Percentiles rank a stretch among this genome's conserved stretches.
These are phyloP conservation scores for Caenorhabditis sp. DNA, from an alignment of 2,888 invertebrate species.

Conservation along the genomic window DNA sequence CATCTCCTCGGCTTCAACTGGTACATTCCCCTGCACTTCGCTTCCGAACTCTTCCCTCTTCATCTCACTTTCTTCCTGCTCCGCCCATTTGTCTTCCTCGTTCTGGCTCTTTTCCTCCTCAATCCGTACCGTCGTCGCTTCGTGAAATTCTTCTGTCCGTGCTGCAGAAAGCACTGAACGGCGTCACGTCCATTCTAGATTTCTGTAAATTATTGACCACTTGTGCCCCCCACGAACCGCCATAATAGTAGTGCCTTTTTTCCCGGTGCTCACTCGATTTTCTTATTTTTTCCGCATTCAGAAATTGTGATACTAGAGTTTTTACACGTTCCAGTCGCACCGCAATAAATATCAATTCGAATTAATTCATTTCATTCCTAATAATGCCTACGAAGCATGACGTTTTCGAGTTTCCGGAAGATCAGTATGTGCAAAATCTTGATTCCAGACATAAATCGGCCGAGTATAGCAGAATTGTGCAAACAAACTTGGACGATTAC, in stretches of 20 bases:
- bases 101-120: slow-evolving; percentile 32
- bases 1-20: slow-evolving; percentile 36
- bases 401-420: slow-evolving; percentile 56
- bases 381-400: slow-evolving; percentile 23
- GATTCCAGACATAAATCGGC: not conserved
- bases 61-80: slow-evolving; percentile 52
- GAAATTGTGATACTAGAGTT: slow-evolving; percentile 30
- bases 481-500: slow-evolving; percentile 18
- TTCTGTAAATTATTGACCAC: slow-evolving; percentile 44
- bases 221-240: slow-evolving; percentile 7
- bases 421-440: slow-evolving; percentile 34
- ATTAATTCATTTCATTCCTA: slow-evolving; percentile 1
- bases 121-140: slow-evolving; percentile 55
- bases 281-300: not conserved
- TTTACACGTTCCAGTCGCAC: slow-evolving; percentile 34
- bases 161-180: slow-evolving; percentile 48
- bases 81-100: slow-evolving; percentile 38
- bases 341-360: not conserved
- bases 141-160: slow-evolving; percentile 51
- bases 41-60: slow-evolving; percentile 51
- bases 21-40: slow-evolving; percentile 46
- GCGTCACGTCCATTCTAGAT: not conserved
- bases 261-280: slow-evolving; percentile 37
- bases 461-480: not conserved
- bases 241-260: slow-evolving; percentile 37